Conservation (phyloP, 2,888 invertebrate genomes). For the Agrochola macilenta region DNA sequence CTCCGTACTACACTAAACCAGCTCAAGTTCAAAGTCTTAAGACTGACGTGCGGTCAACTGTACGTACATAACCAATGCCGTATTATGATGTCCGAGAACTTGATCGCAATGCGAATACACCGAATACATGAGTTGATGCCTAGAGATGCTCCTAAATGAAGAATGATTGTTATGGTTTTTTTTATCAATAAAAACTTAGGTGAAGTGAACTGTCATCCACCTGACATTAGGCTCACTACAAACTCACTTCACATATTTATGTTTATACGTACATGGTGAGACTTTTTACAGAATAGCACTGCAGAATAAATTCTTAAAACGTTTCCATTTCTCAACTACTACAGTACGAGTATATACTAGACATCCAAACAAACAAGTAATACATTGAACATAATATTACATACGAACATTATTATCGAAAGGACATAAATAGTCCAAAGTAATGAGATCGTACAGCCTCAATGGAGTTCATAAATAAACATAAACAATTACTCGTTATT, state of each 20-base stretch:
- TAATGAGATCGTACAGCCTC: slow-evolving; percentile 50
- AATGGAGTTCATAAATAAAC: slow-evolving; percentile 63
- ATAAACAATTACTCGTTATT: slow-evolving; percentile 63
- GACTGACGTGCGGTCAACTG: not conserved
- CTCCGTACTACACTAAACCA: not conserved
- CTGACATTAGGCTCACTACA: too few species aligned
- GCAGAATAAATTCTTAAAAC: not conserved
- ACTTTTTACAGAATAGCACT: not conserved
- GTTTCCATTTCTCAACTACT: not conserved
- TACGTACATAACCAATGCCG: not conserved
- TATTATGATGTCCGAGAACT: not conserved
- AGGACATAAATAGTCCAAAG: slow-evolving; percentile 56
- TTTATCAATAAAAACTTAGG: too few species aligned
- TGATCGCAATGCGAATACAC: not conserved
- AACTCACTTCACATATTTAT: too few species aligned
- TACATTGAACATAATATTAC: slow-evolving; percentile 41
- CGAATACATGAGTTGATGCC: not conserved
- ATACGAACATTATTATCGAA: slow-evolving; percentile 46
- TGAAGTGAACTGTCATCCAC: too few species aligned
- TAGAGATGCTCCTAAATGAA: not conserved
- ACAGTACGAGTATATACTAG: not conserved
- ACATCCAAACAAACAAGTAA: slow-evolving; percentile 13
- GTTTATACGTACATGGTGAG: too few species aligned
- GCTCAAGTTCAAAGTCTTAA: not conserved
- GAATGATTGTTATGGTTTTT: not conserved